Evolutionary conservation across 1,140 invertebrate species (phyloP).

Genomic region (Drosophila seguyi): DNA sequence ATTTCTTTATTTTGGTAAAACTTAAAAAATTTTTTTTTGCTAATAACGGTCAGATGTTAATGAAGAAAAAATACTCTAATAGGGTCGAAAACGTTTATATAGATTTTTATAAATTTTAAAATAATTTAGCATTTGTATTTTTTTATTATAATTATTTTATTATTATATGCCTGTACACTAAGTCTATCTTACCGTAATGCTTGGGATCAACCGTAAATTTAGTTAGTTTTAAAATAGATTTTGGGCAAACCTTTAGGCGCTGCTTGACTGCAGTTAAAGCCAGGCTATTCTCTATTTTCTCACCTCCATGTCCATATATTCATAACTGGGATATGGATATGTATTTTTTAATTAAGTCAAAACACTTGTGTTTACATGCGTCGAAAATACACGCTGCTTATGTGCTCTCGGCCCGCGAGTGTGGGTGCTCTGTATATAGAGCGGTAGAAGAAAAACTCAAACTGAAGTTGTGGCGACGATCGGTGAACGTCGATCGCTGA

Average conservation of each 20-base stretch:
- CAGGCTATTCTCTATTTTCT: slow-evolving; percentile 15
- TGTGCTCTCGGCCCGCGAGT: slow-evolving; percentile 20
- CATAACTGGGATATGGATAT: slow-evolving; percentile 35
- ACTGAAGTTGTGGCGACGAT: slow-evolving; percentile 77
- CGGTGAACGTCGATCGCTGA: slow-evolving; percentile 29
- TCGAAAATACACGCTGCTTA: slow-evolving; percentile 64
- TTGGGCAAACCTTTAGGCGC: slow-evolving; percentile 10
- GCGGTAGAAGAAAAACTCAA: slow-evolving; percentile 77
- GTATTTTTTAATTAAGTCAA: slow-evolving; percentile 76
- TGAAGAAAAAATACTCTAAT: too few relatives aligned
- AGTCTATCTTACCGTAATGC: slow-evolving; percentile 10
- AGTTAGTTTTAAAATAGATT: slow-evolving; percentile 37
- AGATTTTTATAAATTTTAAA: neutral
- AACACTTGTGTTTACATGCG: slow-evolving; percentile 83
- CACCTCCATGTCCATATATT: slow-evolving; percentile 21
- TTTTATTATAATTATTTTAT: neutral
- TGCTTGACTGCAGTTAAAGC: slow-evolving; percentile 1
- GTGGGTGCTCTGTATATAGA: slow-evolving; percentile 57
- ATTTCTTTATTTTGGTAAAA: neutral
- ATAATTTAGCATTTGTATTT: neutral
- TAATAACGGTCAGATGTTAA: too few relatives aligned
- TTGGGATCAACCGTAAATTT: slow-evolving; percentile 1
- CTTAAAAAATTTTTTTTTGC: too few relatives aligned
- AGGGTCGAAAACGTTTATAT: neutral
- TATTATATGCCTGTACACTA: too few relatives aligned